Percentiles rank a stretch among this genome's conserved stretches.
These are phyloP conservation scores for Eupithecia exiguata DNA, from an alignment of 2,888 invertebrate species.

Conservation along the genomic window DNA sequence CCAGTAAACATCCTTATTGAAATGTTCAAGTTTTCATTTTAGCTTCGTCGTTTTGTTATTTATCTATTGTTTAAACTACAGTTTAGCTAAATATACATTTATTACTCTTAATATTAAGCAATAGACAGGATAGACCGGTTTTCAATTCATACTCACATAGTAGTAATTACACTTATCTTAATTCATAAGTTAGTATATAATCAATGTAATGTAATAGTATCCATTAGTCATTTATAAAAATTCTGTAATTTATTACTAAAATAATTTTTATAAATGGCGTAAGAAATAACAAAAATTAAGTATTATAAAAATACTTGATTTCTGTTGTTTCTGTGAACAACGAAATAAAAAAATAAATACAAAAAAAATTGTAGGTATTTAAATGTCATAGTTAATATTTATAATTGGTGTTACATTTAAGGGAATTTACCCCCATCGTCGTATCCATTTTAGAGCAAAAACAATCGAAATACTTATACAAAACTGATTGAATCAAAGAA, in stretches of 20 bases:
- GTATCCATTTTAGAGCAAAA: constrained; percentile 69
- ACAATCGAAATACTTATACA: constrained; percentile 25
- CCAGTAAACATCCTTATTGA: constrained; percentile 80
- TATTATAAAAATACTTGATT: constrained; percentile 52
- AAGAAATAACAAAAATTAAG: constrained; percentile 57
- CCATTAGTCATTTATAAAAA: constrained; percentile 49
- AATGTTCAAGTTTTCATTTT: constrained; percentile 69
- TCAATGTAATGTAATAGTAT: constrained; percentile 79
- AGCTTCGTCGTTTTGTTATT: constrained; percentile 74
- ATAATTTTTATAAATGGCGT: constrained; percentile 60
- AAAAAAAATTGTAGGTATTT: constrained; percentile 72
- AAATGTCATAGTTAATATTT: constrained; percentile 75
- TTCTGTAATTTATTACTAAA: constrained; percentile 32
- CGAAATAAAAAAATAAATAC: constrained; percentile 77
- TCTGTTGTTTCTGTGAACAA: constrained; percentile 76
- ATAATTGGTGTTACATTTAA: constrained; percentile 68
- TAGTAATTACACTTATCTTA: constrained; percentile 70
- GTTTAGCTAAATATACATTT: constrained; percentile 81
- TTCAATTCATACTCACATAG: constrained; percentile 78
- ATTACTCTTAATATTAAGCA: constrained; percentile 74
- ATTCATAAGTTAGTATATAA: constrained; percentile 75
- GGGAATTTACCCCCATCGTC: constrained; percentile 60
- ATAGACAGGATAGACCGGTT: constrained; percentile 84
- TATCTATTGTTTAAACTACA: constrained; percentile 69
- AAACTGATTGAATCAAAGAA: background rate